Evolutionary conservation across 2,113 vertebrate genomes (phyloP), one percentile per base, ranked within the genome.

Genomic region (Mola mola): DNA sequence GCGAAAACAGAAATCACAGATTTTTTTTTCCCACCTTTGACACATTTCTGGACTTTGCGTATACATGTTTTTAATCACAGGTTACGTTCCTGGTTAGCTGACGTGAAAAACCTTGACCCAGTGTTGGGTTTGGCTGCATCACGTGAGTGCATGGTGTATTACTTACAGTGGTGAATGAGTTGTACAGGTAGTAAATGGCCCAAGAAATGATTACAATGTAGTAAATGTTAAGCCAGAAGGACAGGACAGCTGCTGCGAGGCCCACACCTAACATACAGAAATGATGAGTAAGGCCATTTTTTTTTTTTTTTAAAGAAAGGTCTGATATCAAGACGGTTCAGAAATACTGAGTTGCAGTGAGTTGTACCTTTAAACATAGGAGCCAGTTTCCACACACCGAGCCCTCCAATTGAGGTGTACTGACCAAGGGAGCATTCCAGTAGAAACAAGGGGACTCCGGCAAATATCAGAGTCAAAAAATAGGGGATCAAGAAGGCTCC

Each of bases 201-300:
- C 96, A 99, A 3, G 96, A 82, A 89, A 98, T 99, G 84, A 98
- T 99, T 78, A 99, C 95, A 60, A 99, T 95, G 92, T 99, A 99
- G 90, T 99, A 99, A 91, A 99, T 98, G 87, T 99, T 99, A 58
- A 99, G 94, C 95, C 95, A 99, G 91, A 99, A 99, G 53, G 97
- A 97, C 8, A 99, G 90, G 67, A 99, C 95, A 13, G 95, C 96
- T 12, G 97, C 96, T 8, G 97, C 97, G 12, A 99, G 92, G 36
- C 97, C 97, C 85, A 99, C 97, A 85, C 97, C 97, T 99, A 83
- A 1, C 77, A 48, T 25, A 58, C 34, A 65, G 44, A 78, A 59
- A 83, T 59, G 7, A 52, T 7, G 28, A 5, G 9, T 29, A 29
- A n/a, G n/a, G n/a, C n/a, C n/a, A n/a, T n/a, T n/a, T n/a, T n/a